These are phyloP conservation scores for Pyrochroa serraticornis DNA, from an alignment of 2,888 invertebrate species.

Conservation along the genomic window DNA sequence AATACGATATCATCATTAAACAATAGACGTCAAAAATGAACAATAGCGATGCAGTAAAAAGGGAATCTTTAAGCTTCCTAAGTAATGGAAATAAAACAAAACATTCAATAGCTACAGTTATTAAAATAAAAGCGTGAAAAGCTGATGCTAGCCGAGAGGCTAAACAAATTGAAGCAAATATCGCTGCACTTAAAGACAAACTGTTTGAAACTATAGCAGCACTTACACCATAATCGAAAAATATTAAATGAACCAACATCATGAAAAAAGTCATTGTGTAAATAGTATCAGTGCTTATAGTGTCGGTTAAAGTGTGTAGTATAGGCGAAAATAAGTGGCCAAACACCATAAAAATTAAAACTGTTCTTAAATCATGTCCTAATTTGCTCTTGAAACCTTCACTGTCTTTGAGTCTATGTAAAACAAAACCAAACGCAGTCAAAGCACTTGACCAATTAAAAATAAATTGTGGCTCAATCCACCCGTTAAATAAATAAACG, in stretches of 20 bases:
- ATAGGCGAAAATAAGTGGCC: conserved; percentile 91
- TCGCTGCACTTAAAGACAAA: conserved; percentile 90
- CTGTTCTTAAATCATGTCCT: conserved; percentile 74
- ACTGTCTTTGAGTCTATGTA: conserved; percentile 58
- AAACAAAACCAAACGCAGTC: conserved; percentile 68
- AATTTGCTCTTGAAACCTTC: conserved; percentile 41
- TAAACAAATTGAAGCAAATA: conserved; percentile 94
- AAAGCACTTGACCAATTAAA: conserved; percentile 64
- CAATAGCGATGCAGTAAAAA: conserved; percentile 62
- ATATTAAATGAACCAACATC: conserved; percentile 86
- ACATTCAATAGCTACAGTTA: conserved; percentile 86
- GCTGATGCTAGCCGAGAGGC: conserved; percentile 88
- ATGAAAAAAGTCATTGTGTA: conserved; percentile 90
- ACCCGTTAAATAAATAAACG: conserved; percentile 73
- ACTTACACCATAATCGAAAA: conserved; percentile 89
- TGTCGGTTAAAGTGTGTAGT: conserved; percentile 91
- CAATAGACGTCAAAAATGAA: conserved; percentile 61
- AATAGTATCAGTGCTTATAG: conserved; percentile 97
- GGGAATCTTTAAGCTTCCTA: conserved; percentile 65
- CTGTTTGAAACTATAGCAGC: conserved; percentile 90
- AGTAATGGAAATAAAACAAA: conserved; percentile 90
- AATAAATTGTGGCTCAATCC: conserved; percentile 68
- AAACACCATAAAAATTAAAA: conserved; percentile 81
- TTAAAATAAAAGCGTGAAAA: conserved; percentile 84
- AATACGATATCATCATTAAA: conserved; percentile 64